Conservation (phyloP, 2,113 vertebrate genomes). For the Triplophysa tibetana region DNA sequence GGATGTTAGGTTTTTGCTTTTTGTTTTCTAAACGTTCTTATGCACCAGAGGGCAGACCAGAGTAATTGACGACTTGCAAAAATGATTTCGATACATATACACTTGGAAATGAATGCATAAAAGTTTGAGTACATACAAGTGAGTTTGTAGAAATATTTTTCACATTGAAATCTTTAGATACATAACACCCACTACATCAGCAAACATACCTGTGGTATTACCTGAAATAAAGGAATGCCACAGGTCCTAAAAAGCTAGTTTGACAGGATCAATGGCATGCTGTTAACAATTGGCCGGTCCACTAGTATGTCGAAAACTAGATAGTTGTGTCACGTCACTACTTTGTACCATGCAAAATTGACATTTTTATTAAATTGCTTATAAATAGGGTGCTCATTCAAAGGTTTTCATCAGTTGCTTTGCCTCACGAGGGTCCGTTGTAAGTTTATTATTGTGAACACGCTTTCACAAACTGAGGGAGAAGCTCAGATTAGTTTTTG, state of each 20-base stretch:
- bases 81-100: not conserved
- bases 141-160: conserved; percentile 32
- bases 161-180: conserved; percentile 34
- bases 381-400: too few species aligned
- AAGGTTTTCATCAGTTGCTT: not conserved
- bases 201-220: conserved; percentile 17
- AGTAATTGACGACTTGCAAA: conserved; percentile 37
- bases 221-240: not conserved
- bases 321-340: too few species aligned
- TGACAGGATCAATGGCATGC: not conserved
- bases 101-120: conserved; percentile 28
- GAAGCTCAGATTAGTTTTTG: not conserved
- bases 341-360: too few species aligned
- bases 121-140: not conserved
- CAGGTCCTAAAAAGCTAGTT: conserved; percentile 5
- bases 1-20: too few species aligned
- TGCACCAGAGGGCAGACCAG: not conserved
- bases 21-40: too few species aligned
- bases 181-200: not conserved
- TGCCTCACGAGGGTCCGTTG: not conserved
- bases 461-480: not conserved
- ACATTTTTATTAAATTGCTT: too few species aligned
- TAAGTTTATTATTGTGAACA: too few species aligned
- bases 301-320: too few species aligned
- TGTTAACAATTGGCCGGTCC: not conserved